Conservation (phyloP, 2,797 vertebrate genomes). For the Spondyliosoma cantharus region DNA sequence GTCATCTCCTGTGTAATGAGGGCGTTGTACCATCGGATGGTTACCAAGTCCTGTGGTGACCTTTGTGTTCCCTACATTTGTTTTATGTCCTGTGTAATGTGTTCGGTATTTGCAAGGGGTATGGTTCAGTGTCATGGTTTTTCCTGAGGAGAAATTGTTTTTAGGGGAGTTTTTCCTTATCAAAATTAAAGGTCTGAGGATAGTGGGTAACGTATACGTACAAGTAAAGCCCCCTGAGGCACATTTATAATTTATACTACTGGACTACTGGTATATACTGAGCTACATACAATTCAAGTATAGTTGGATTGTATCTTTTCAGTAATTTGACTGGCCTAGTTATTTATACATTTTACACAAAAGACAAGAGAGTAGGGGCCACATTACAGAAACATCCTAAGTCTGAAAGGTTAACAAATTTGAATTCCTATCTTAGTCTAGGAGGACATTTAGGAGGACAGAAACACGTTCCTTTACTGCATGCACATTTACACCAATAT, state of each 20-base stretch:
- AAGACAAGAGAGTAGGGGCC: neutral
- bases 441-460: no score
- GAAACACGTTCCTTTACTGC: no score
- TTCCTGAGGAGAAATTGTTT: neutral
- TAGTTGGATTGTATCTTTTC: neutral
- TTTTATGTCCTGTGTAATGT: constrained; percentile 48
- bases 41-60: constrained; percentile 49
- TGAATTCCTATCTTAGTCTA: no score
- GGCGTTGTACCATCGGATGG: constrained; percentile 57
- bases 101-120: constrained; percentile 28
- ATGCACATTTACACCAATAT: no score
- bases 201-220: neutral
- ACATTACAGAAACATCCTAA: no score
- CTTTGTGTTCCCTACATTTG: constrained; percentile 59
- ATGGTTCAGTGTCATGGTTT: constrained; percentile 19
- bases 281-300: neutral
- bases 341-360: neutral
- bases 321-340: neutral
- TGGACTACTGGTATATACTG: neutral
- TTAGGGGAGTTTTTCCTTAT: neutral
- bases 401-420: no score
- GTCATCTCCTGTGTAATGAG: constrained; percentile 72
- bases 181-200: neutral
- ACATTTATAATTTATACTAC: neutral
- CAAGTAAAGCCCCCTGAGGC: neutral